Evolutionary conservation across 1,140 invertebrate species (phyloP).

Genomic region (Globodera rostochiensis): DNA sequence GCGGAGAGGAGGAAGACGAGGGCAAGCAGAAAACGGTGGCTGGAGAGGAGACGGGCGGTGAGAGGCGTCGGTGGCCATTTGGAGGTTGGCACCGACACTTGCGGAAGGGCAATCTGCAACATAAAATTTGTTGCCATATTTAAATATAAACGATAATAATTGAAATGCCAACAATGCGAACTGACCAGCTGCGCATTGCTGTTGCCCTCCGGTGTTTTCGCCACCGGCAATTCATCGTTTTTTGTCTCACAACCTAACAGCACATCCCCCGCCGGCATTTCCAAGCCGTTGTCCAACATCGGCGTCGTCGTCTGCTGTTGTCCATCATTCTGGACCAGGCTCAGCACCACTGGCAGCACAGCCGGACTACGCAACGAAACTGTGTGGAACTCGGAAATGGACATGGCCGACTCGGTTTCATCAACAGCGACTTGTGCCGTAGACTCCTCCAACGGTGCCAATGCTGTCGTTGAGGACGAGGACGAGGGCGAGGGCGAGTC

Average conservation of each 20-base stretch:
- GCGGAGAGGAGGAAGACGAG: conserved; percentile 31
- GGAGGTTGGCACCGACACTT: neutral
- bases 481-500: neutral
- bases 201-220: neutral
- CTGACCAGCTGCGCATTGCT: conserved; percentile 2
- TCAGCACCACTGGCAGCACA: conserved; percentile 9
- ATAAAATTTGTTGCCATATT: neutral
- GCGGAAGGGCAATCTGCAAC: conserved; percentile 17
- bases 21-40: conserved; percentile 31
- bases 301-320: neutral
- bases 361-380: conserved; percentile 8
- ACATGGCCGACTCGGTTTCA: neutral
- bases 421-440: neutral
- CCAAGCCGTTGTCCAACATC: neutral
- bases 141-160: neutral
- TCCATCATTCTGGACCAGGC: conserved; percentile 1
- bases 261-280: neutral
- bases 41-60: neutral
- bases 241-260: neutral
- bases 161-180: neutral
- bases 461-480: neutral
- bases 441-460: neutral
- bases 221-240: neutral
- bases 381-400: conserved; percentile 8
- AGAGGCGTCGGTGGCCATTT: neutral